Base-by-base conservation (phyloP, 2,113 vertebrate species). In the Mixornis gularis region DNA sequence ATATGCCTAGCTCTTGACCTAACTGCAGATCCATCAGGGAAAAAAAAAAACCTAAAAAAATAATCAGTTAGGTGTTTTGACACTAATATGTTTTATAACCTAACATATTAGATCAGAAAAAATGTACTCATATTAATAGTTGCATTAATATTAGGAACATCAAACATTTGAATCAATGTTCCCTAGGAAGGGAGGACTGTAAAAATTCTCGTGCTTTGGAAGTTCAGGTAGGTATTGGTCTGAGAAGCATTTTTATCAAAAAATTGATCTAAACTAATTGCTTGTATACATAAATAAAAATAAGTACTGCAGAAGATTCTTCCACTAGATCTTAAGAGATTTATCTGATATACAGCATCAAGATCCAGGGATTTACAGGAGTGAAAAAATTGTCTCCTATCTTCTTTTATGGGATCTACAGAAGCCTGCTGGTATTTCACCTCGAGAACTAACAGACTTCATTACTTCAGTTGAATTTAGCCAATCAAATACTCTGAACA, bases 11-110 rank as follows among this genome's bases (percentile, higher is more conserved):
- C 18, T 49, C 22, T 83, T 56, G 22, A 22, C 18, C 10, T 43
- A 63, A 63, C 6, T 36, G 27, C 22, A 24, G 12, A 36, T 11
- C 0, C 1, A 10, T 32, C 26, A 38, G 4, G 3, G 6, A 2
- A 30, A 62, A 46, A 55, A 6, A 25, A 25, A 46, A 46, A 2
- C 1, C 12, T 22, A 16, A 15, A 10, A 44, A 38, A 52, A 52
- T 19, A 55, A 26, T 56, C 22, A 29, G 21, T 63, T 38, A 24
- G 15, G 8, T 48, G 6, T 32, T 69, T 17, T 69, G 18, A 3
- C 1, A 3, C 21, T 41, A 26, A 34, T 49, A 8, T 51, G 5
- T 20, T 7, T 62, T 22, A n/a, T 38, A 63, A 27, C 43, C 48
- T 49, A 55, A 43, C 16, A 16, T 32, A 55, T 27, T 14, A 17